Evolutionary conservation across 2,888 invertebrate genomes (phyloP), one percentile per base, ranked within the genome.

Genomic region (Baccha elongata): DNA sequence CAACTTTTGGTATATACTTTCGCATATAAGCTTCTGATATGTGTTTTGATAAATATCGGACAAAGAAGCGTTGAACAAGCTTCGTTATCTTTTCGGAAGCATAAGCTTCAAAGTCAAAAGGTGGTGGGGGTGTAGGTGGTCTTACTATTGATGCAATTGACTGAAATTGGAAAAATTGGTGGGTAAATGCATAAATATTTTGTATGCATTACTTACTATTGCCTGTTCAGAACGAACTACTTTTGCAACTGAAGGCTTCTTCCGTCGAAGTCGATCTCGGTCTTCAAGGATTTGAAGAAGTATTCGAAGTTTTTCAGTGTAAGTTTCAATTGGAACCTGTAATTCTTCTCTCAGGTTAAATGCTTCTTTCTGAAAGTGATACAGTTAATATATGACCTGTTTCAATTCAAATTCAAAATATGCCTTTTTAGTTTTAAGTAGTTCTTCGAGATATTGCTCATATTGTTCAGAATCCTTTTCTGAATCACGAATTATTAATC

Each of bases 71-170:
- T 40, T 88, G 88, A 0, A 90, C 90, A 13, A 89, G 86, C 21
- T 87, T 88, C 75, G 87, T 86, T 10, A 88, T 88, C 29, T 88
- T 89, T 62, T 89, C 89, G 55, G 87, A 88, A 0, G 89, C 88
- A 67, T 88, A 81, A 1, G 62, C 64, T 48, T 86, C 86, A 10
- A 87, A 86, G 11, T 89, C 88, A 72, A 86, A 73, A 69, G 87
- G 85, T 19, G 86, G 88, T 0, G 88, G 86, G 32, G 87, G 86
- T 2, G 89, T 85, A 26, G 88, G 86, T 29, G 88, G 87, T 0
- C 88, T 29, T 4, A 21, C 26, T 13, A 73, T 2, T 0, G 67
- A 53, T 0, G 7, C 60, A 48, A 29, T 3, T 5, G 71, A 60
- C 81, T 75, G 10, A 42, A 48, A 40, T 13, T 21, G 4, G 4